Percentiles rank a stretch among this genome's conserved stretches.
phyloP scores from a whole-genome alignment of 2,888 invertebrate genomes.

The Eristalinus aeneus region DNA sequence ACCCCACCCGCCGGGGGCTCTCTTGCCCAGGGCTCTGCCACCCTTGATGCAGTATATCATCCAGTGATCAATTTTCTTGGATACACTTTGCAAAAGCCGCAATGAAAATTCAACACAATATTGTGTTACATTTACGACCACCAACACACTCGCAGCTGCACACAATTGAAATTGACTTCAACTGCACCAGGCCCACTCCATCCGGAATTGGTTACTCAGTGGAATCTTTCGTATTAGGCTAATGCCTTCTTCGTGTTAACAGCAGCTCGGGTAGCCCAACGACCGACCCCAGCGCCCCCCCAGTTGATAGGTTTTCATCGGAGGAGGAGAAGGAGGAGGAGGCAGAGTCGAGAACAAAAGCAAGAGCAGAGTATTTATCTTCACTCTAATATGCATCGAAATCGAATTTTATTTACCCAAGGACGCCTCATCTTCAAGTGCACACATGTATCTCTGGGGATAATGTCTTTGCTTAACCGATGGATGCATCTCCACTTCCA shows the following conservation, averaged over 20 bases:
- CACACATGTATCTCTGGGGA: constrained; percentile 40
- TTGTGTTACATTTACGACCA: constrained; percentile 64
- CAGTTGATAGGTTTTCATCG: background rate
- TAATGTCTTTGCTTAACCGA: constrained; percentile 56
- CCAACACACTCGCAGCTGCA: constrained; percentile 19
- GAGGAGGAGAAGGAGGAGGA: background rate
- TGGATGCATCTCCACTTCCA: constrained; percentile 15
- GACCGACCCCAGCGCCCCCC: background rate
- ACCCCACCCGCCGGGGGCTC: background rate
- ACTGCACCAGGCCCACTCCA: constrained; percentile 21
- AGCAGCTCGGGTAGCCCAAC: constrained; percentile 36
- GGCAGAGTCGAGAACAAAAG: background rate
- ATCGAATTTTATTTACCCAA: constrained; percentile 69
- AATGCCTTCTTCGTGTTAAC: constrained; percentile 71
- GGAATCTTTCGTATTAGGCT: constrained; percentile 64
- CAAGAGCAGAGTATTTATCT: constrained; percentile 60
- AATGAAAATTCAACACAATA: constrained; percentile 67
- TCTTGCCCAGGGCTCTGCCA: background rate
- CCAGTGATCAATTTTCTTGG: constrained; percentile 66
- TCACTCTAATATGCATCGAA: constrained; percentile 64
- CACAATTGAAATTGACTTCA: constrained; percentile 60
- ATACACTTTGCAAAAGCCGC: constrained; percentile 67
- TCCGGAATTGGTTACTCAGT: constrained; percentile 30
- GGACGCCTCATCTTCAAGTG: constrained; percentile 45
- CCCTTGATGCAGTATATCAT: constrained; percentile 14